Percentiles rank a stretch among this genome's conserved stretches.
phyloP scores from a whole-genome alignment of 2,888 invertebrate genomes.

The Morpho deidamia region DNA sequence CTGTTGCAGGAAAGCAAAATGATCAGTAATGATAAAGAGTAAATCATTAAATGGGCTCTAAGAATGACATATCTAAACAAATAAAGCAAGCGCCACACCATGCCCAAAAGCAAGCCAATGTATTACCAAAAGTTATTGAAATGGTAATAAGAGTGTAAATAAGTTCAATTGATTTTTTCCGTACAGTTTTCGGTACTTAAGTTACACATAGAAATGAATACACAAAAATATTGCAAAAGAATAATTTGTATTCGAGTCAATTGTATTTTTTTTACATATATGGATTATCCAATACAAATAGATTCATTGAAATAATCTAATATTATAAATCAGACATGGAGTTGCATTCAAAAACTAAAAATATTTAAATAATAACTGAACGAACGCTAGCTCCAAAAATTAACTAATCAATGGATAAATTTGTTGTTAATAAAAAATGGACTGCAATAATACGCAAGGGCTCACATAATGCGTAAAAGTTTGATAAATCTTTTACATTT shows the following conservation, averaged over 20 bases:
- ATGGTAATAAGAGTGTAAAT: not conserved
- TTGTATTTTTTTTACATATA: not conserved
- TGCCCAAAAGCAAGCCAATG: conserved; percentile 20
- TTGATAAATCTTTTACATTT: too few species aligned
- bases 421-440: too few species aligned
- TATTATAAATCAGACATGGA: too few species aligned
- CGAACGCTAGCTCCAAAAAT: too few species aligned
- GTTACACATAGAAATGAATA: not conserved
- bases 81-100: conserved; percentile 15
- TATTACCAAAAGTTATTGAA: not conserved
- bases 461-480: too few species aligned
- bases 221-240: not conserved
- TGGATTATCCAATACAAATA: conserved; percentile 5
- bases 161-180: not conserved
- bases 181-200: not conserved
- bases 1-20: too few species aligned
- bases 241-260: not conserved
- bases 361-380: too few species aligned
- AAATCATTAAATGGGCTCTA: too few species aligned
- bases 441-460: too few species aligned
- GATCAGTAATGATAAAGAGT: too few species aligned
- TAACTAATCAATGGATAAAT: too few species aligned
- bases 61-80: not conserved
- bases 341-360: too few species aligned
- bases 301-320: not conserved